Base-by-base conservation (phyloP, 2,797 vertebrate species). In the Enteromius anoplus region DNA sequence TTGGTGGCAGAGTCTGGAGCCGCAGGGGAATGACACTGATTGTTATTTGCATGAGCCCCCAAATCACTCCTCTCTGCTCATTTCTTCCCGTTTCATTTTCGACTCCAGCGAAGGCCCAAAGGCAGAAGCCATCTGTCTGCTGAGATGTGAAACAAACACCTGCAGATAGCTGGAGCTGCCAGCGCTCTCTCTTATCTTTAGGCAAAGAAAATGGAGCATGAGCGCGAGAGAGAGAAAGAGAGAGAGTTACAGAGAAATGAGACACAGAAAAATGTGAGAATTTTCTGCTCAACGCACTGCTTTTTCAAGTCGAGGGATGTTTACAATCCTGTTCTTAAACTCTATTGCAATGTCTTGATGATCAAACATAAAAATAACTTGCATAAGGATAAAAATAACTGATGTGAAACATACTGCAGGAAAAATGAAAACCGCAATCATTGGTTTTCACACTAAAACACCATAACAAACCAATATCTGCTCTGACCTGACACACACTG, bases 121-220 rank as follows among this genome's bases (percentile, higher is more conserved):
- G 65, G 70, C 76, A 69, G 42, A 32, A 68, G 73, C 80, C 83
- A 83, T 86, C 85, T 88, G 87, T 86, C 85, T 81, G 70, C 77
- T 70, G 62, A 82, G 83, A 88, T 76, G 34, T 75, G 76, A 87
- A 81, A 80, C 73, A 21, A 85, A 80, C 51, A 78, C 26, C 53
- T 80, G 51, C 69, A 78, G 40, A 58, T 65, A 79, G 32, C 37
- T 47, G 37, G 45, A 42, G 66, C 47, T 82, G 85, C 79, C 87
- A 58, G 65, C 19, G 71, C 58, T 75, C 58, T 62, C 83, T 86
- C 62, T 82, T 84, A 76, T 65, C 78, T 85, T 34, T 49, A 62
- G 66, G 58, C 60, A 69, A 34, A 66, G 37, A 23, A 71, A 66
- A 71, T 15, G 47, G 40, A 17, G 55, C 34, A 29, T 47, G 51